Percentiles rank a stretch among this genome's conserved stretches.
These are phyloP conservation scores for Rhinoraja longicauda DNA, from an alignment of 2,797 vertebrate species.

Conservation along the genomic window DNA sequence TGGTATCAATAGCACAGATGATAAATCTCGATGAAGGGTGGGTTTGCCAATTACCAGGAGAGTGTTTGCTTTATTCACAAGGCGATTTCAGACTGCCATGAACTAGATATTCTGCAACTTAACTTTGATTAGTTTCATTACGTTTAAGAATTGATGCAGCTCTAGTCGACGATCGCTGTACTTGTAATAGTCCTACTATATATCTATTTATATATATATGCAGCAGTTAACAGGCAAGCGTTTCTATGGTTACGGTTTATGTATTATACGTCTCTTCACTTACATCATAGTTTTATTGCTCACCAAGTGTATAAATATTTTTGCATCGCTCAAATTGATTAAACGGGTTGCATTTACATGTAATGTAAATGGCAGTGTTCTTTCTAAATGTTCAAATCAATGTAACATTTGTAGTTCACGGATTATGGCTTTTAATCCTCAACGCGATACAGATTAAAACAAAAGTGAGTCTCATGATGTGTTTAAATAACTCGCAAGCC, in stretches of 20 bases:
- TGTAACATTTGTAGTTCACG: background rate
- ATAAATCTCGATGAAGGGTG: background rate
- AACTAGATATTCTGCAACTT: background rate
- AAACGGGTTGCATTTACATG: background rate
- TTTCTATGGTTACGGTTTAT: constrained; percentile 26
- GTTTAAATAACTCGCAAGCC: background rate
- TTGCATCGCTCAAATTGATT: background rate
- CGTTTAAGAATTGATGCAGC: background rate
- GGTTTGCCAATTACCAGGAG: background rate
- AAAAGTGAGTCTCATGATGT: background rate
- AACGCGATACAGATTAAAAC: background rate
- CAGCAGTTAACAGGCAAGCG: background rate
- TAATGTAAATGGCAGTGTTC: background rate
- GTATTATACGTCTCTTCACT: background rate
- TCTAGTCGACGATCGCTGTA: background rate
- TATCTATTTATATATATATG: background rate
- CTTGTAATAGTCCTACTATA: background rate
- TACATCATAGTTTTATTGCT: background rate
- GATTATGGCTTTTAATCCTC: background rate
- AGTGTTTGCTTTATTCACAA: background rate
- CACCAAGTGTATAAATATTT: background rate
- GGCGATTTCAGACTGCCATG: no score
- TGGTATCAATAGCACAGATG: background rate
- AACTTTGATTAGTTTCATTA: background rate
- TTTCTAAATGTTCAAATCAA: background rate